Conservation (phyloP, 2,113 vertebrate species). For the Rhynchomys soricoides region DNA sequence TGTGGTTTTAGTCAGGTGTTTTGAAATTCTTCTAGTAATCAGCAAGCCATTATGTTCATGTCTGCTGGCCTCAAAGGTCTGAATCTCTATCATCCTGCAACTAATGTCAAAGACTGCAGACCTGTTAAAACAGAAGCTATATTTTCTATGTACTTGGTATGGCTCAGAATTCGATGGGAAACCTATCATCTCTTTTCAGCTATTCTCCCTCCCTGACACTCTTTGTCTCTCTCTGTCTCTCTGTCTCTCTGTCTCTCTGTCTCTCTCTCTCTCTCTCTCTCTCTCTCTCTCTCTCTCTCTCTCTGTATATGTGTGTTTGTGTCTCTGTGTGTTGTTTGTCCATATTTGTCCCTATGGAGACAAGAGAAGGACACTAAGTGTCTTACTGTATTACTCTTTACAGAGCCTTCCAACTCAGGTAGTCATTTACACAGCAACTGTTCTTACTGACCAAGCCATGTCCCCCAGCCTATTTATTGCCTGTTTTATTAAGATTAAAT, state of each 20-base stretch:
- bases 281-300: neutral
- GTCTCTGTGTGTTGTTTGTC: neutral
- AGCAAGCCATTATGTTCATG: neutral
- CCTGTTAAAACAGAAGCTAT: neutral
- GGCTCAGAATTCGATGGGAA: neutral
- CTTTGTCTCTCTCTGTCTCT: too few relatives aligned
- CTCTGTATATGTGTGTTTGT: neutral
- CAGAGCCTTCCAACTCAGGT: neutral
- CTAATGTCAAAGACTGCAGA: neutral
- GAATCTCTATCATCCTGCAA: neutral
- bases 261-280: too few relatives aligned
- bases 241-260: neutral
- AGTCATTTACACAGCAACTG: too few relatives aligned
- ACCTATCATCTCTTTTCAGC: neutral
- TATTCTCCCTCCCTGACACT: too few relatives aligned
- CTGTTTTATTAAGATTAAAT: neutral
- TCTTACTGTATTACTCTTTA: neutral
- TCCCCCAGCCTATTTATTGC: neutral
- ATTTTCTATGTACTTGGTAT: neutral
- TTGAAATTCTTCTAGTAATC: neutral
- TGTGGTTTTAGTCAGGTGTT: neutral
- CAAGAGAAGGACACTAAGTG: neutral
- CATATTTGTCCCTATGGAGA: neutral
- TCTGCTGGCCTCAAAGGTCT: neutral
- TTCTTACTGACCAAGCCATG: neutral